A percentile compares a stretch with the other conserved stretches of the same genome.
Evolutionary conservation across 1,140 invertebrate genomes (phyloP).

Genomic region (Centruroides sculpturatus): DNA sequence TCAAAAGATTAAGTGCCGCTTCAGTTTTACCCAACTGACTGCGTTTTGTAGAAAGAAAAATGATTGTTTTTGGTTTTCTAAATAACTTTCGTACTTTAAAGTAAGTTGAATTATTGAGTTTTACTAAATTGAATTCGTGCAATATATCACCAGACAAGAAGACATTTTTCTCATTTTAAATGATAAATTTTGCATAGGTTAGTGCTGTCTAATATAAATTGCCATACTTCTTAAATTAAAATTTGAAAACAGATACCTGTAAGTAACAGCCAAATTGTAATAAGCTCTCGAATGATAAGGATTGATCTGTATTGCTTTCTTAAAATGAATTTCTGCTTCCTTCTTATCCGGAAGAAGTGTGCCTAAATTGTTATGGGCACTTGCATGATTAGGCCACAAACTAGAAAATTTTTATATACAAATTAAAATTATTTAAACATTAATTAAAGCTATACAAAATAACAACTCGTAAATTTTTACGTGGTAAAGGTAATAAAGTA

Average conservation of each 20-base stretch:
- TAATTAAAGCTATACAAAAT: not conserved
- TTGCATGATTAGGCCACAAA: conserved; percentile 68
- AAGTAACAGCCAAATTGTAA: conserved; percentile 69
- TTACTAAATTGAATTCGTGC: too few relatives aligned
- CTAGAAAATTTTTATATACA: conserved; percentile 30
- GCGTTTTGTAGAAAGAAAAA: too few relatives aligned
- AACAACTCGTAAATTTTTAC: too few relatives aligned
- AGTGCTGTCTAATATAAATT: too few relatives aligned
- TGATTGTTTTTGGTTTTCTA: too few relatives aligned
- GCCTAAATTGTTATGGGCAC: conserved; percentile 79
- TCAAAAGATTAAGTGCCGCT: conserved; percentile 22
- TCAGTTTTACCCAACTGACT: conserved; percentile 12
- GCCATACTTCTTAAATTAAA: too few relatives aligned
- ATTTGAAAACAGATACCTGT: conserved; percentile 41
- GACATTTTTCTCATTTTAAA: too few relatives aligned
- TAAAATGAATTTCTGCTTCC: conserved; percentile 58
- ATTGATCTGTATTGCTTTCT: conserved; percentile 54
- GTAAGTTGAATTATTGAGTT: too few relatives aligned
- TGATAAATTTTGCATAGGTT: too few relatives aligned
- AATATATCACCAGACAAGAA: too few relatives aligned
- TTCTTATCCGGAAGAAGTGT: conserved; percentile 47
- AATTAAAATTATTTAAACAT: not conserved
- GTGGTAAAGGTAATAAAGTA: too few relatives aligned
- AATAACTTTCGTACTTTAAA: too few relatives aligned
- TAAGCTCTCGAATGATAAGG: conserved; percentile 65